phyloP scores from a whole-genome alignment of 2,888 invertebrate genomes.

The Cephus pulcher region DNA sequence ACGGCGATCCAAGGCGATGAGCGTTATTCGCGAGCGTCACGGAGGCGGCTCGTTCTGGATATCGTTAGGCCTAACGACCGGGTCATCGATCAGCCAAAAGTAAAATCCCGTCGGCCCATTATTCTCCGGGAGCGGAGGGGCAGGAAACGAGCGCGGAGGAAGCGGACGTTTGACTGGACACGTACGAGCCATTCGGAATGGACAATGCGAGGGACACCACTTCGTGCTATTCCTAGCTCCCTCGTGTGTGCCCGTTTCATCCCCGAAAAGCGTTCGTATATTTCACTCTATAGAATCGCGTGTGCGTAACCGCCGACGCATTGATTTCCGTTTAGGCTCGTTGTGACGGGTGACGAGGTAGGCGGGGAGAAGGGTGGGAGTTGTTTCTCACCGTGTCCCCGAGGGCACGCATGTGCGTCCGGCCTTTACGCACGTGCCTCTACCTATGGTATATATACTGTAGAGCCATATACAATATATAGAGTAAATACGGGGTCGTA shows the following conservation, averaged over 20 bases:
- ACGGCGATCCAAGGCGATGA: not conserved
- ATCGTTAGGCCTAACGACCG: not conserved
- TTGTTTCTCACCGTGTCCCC: slow-evolving; percentile 19
- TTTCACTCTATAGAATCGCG: slow-evolving; percentile 9
- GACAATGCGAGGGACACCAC: not conserved
- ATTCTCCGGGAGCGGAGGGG: not conserved
- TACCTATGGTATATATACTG: not conserved
- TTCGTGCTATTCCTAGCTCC: not conserved
- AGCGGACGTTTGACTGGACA: not conserved
- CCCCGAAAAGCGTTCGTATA: not conserved
- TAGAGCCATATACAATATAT: not conserved
- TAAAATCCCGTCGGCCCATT: not conserved
- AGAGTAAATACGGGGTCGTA: slow-evolving; percentile 2
- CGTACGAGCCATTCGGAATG: not conserved
- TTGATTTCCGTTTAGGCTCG: slow-evolving; percentile 32
- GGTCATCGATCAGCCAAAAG: not conserved
- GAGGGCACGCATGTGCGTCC: slow-evolving; percentile 15
- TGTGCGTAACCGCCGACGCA: slow-evolving; percentile 29
- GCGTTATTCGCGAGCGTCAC: not conserved
- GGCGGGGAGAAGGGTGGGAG: slow-evolving; percentile 15
- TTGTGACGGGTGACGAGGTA: slow-evolving; percentile 5
- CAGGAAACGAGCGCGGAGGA: not conserved
- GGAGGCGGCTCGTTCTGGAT: not conserved
- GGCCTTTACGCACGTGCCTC: slow-evolving; percentile 17
- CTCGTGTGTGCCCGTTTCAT: not conserved